These are phyloP conservation scores for Clarias magur DNA, from an alignment of 2,113 vertebrate species.

Conservation along the genomic window DNA sequence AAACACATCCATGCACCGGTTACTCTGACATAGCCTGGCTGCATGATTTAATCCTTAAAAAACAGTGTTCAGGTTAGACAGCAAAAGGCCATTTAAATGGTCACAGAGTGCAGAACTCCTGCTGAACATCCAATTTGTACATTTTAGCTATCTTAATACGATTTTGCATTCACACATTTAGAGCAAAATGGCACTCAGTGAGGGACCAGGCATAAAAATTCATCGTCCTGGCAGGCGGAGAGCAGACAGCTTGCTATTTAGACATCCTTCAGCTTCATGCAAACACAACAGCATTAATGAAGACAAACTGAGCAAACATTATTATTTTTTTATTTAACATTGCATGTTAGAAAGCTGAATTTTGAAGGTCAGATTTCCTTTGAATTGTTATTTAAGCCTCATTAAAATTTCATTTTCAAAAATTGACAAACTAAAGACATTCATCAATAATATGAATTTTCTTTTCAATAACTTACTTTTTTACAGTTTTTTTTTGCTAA, in stretches of 20 bases:
- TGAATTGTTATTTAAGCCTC: neutral
- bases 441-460: neutral
- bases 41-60: slow-evolving; percentile 36
- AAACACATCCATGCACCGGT: slow-evolving; percentile 1
- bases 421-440: slow-evolving; percentile 3
- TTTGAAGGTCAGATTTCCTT: slow-evolving; percentile 1
- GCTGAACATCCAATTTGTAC: slow-evolving; percentile 38
- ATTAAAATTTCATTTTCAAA: neutral
- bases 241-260: slow-evolving; percentile 21
- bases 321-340: neutral
- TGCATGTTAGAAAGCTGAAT: neutral
- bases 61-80: slow-evolving; percentile 31
- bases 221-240: neutral
- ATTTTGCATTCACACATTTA: slow-evolving; percentile 18
- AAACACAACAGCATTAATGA: slow-evolving; percentile 41
- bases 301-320: slow-evolving; percentile 32
- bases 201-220: slow-evolving; percentile 21
- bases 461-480: too few relatives aligned
- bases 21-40: slow-evolving; percentile 1
- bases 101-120: slow-evolving; percentile 4
- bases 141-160: slow-evolving; percentile 12
- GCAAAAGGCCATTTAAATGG: slow-evolving; percentile 32
- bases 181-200: slow-evolving; percentile 6
- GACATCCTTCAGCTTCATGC: slow-evolving; percentile 17
- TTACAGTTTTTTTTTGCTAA: neutral